These are phyloP conservation scores for Delichon dasypus DNA, from an alignment of 2,797 vertebrate species.

Conservation along the genomic window DNA sequence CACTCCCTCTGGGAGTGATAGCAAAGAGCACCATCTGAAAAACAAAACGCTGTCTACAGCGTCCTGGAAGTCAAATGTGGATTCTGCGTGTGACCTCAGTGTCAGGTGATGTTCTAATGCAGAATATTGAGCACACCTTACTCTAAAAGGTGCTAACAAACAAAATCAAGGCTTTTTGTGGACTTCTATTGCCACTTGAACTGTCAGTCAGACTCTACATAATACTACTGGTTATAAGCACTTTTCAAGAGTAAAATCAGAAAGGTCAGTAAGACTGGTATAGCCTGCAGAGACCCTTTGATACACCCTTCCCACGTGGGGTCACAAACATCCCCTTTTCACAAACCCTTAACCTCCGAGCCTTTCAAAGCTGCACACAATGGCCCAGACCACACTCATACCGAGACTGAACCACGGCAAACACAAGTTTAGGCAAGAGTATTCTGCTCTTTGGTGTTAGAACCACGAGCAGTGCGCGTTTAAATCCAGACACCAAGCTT, in stretches of 20 bases:
- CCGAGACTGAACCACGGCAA: neutral
- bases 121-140: neutral
- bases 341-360: neutral
- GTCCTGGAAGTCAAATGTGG: neutral
- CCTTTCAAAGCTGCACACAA: neutral
- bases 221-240: neutral
- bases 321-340: neutral
- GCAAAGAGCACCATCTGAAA: constrained; percentile 56
- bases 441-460: neutral
- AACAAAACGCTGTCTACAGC: constrained; percentile 41
- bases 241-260: neutral
- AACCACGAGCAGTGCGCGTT: neutral
- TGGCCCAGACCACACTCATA: neutral
- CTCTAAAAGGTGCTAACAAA: neutral
- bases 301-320: neutral
- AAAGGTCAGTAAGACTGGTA: neutral
- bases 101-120: neutral
- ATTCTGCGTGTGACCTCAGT: neutral
- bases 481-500: neutral
- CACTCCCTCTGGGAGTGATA: constrained; percentile 47
- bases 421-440: neutral
- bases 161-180: neutral
- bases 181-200: neutral
- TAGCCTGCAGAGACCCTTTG: neutral
- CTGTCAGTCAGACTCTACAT: neutral